Evolutionary conservation across 2,888 invertebrate species (phyloP), one percentile per base, ranked within the genome.

Genomic region (Desoria tigrina): DNA sequence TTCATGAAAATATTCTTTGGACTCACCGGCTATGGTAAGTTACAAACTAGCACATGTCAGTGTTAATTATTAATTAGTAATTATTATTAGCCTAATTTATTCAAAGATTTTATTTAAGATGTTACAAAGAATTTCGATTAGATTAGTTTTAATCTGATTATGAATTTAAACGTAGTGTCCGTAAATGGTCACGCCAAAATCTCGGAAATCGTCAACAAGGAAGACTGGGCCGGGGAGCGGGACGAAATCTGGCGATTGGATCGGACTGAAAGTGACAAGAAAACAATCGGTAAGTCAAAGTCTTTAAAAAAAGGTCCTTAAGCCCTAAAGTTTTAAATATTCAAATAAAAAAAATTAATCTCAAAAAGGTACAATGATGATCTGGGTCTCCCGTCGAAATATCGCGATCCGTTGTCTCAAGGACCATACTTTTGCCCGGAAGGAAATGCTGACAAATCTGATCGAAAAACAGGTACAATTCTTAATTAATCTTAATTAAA

Each of bases 201-300:
- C 3, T 57, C 51, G 23, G 51, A 56, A 7, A 54, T 66, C 24
- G 18, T 66, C 2, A 50, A 57, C 11, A 42, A 42, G 42, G 66
- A 66, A n/a, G 66, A 66, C 18, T 66, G 66, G 66, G 42, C 58
- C 3, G 66, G 66, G 11, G 66, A 63, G 51, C 62, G 58, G 11
- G 66, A 66, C 39, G 55, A 55, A 9, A 26, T 39, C n/a, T 66
- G 66, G 66, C 18, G 53, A 27, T 27, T 66, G 37, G 66, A 62
- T 37, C 26, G 58, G 16, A 53, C 62, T 16, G 32, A 42, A 1
- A 60, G 27, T 18, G 18, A 50, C n/a, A 66, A 45, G 37, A 32
- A 42, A 37, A n/a, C 16, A 7, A 58, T 21, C 1, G 23, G 55
- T 55, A 55, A 55, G 18, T 37, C 7, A n/a, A n/a, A n/a, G n/a